These are phyloP conservation scores for Malurus splendens DNA, from an alignment of 2,797 vertebrate species.

Conservation along the genomic window DNA sequence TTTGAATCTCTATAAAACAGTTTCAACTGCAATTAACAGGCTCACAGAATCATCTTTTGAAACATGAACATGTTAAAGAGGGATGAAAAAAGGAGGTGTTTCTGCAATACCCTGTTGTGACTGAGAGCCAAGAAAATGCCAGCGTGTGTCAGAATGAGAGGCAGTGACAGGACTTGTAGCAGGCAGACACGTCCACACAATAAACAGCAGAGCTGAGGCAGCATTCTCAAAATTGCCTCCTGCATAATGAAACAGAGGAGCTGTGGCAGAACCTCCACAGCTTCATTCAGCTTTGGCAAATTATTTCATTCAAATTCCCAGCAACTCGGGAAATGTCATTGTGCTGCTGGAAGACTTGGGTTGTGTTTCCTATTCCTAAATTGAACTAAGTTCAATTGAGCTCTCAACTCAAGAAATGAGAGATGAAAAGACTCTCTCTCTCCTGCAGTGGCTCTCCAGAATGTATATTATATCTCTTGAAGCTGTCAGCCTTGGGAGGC, in stretches of 20 bases:
- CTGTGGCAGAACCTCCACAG: background rate
- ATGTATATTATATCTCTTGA: background rate
- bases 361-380: background rate
- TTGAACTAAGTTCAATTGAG: background rate
- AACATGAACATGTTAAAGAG: background rate
- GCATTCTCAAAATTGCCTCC: background rate
- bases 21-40: background rate
- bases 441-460: background rate
- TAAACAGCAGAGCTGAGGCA: constrained; percentile 5
- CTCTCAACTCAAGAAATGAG: background rate
- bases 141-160: background rate
- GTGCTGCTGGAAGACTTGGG: background rate
- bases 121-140: background rate
- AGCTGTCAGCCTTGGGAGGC: background rate
- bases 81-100: background rate
- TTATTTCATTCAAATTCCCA: background rate
- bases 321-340: background rate
- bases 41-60: background rate
- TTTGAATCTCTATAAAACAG: background rate
- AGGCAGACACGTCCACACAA: background rate
- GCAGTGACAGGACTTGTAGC: background rate
- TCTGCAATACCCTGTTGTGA: background rate
- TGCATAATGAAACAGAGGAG: background rate
- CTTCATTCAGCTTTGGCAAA: background rate
- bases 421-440: background rate